These are phyloP conservation scores for Latrodectus geometricus DNA, from an alignment of 1,140 invertebrate genomes.

Conservation along the genomic window DNA sequence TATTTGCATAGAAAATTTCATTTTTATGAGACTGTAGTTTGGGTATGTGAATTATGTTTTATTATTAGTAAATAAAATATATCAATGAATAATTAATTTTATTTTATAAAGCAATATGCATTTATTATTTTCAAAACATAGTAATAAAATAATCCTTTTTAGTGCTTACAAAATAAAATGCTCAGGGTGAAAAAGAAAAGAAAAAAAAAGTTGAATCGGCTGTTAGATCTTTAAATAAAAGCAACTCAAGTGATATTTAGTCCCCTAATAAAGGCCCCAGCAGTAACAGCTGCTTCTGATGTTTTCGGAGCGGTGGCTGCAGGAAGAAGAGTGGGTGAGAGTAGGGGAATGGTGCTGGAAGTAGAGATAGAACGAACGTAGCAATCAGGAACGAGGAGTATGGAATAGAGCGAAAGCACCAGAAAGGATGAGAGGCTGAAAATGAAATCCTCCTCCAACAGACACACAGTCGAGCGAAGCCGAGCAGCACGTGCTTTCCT, in stretches of 20 bases:
- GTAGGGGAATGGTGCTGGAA: not conserved
- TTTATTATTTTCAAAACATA: not conserved
- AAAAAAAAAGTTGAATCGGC: not conserved
- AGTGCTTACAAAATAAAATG: not conserved
- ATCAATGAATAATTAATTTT: not conserved
- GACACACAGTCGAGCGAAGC: not conserved
- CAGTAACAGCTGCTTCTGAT: conserved; percentile 48
- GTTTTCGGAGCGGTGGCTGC: conserved; percentile 33
- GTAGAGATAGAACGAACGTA: conserved; percentile 2
- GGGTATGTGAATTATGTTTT: too few species aligned
- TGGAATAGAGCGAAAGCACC: conserved; percentile 6
- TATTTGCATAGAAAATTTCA: too few species aligned
- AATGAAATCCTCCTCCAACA: conserved; percentile 19
- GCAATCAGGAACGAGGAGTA: not conserved
- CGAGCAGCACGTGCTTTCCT: conserved; percentile 5
- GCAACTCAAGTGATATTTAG: not conserved
- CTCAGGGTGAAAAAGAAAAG: not conserved
- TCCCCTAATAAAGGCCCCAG: not conserved
- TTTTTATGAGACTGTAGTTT: too few species aligned
- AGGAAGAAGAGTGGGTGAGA: not conserved
- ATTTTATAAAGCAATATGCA: not conserved
- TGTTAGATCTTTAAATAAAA: not conserved
- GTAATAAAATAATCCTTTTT: not conserved
- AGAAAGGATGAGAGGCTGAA: conserved; percentile 32
- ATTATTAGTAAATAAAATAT: not conserved